Percentiles rank a stretch among this genome's conserved stretches.
Evolutionary conservation across 2,113 vertebrate genomes (phyloP).

Genomic region (Saguinus imperator): DNA sequence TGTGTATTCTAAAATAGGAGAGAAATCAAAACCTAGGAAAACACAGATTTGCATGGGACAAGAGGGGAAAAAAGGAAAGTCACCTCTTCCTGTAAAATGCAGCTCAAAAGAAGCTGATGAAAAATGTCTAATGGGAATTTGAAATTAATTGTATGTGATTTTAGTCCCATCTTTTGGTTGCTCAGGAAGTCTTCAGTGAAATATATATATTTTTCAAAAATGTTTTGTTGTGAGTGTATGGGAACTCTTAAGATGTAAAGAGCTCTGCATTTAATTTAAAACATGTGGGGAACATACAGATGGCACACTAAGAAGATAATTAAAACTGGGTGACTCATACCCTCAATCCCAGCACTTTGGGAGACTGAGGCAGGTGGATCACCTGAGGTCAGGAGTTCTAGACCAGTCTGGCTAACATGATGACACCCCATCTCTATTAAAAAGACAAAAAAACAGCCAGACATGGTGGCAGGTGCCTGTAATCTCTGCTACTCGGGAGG

Average conservation of each 20-base stretch:
- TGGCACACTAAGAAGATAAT: not conserved
- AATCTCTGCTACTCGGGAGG: no score
- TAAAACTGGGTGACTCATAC: not conserved
- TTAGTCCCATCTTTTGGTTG: not conserved
- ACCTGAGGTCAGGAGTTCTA: no score
- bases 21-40: slow-evolving; percentile 31
- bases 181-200: not conserved
- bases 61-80: not conserved
- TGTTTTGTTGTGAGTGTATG: not conserved
- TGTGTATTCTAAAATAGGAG: not conserved
- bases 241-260: not conserved
- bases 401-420: no score
- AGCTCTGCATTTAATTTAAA: slow-evolving; percentile 11
- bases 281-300: not conserved
- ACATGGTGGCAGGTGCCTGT: no score
- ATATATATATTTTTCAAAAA: not conserved
- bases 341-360: no score
- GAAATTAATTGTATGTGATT: not conserved
- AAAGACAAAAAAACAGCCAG: no score
- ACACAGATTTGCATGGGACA: not conserved
- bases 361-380: no score
- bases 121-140: not conserved
- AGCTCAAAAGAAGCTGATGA: not conserved
- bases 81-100: not conserved
- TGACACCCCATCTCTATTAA: no score